A percentile compares a stretch with the other conserved stretches of the same genome.
Conservation (phyloP, 2,113 vertebrate genomes). For the Kryptolebias marmoratus region DNA sequence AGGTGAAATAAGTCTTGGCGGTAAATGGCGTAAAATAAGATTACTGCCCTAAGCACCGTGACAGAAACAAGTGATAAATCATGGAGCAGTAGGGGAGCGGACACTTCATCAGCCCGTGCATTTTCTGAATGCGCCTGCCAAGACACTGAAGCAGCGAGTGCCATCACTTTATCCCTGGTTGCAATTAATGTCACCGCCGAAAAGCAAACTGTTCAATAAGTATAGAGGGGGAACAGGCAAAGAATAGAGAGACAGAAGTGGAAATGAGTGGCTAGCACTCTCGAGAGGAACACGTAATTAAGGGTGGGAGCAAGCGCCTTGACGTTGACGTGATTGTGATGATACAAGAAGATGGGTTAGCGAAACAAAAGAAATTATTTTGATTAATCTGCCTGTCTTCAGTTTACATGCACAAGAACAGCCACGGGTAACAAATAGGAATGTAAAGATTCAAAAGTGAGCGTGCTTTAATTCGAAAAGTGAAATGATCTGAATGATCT, state of each 20-base stretch:
- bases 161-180: slow-evolving; percentile 37
- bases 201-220: slow-evolving; percentile 22
- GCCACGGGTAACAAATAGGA: too few species aligned
- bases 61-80: slow-evolving; percentile 69
- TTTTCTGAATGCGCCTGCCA: slow-evolving; percentile 52
- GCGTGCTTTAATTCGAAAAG: not conserved
- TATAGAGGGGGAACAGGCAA: slow-evolving; percentile 32
- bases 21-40: slow-evolving; percentile 45
- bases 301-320: slow-evolving; percentile 15
- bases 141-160: slow-evolving; percentile 47
- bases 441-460: not conserved
- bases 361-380: slow-evolving; percentile 14
- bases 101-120: slow-evolving; percentile 57
- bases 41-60: slow-evolving; percentile 49
- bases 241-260: slow-evolving; percentile 33
- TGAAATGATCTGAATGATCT: not conserved
- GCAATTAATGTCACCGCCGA: slow-evolving; percentile 66
- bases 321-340: slow-evolving; percentile 25
- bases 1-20: slow-evolving; percentile 8
- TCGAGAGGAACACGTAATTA: slow-evolving; percentile 48
- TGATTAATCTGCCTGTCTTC: not conserved
- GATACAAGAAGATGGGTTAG: slow-evolving; percentile 7
- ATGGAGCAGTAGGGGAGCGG: slow-evolving; percentile 27
- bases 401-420: not conserved
- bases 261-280: slow-evolving; percentile 49